Conservation (phyloP, 2,113 vertebrate species). For the Larimichthys polyactis region DNA sequence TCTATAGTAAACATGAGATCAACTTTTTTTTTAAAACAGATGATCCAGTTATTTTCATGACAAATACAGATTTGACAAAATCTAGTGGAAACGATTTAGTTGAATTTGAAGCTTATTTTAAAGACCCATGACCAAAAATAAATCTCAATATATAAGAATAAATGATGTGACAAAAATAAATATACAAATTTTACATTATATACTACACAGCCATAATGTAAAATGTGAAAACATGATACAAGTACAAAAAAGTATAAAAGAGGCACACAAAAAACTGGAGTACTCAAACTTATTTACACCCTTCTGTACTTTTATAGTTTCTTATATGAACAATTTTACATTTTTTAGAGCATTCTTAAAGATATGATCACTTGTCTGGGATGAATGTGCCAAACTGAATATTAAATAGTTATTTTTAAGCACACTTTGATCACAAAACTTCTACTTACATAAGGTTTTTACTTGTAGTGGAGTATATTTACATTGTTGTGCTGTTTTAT, state of each 20-base stretch:
- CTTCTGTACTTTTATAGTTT: too few species aligned
- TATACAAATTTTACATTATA: neutral
- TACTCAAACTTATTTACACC: too few species aligned
- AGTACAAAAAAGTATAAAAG: too few species aligned
- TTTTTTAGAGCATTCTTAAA: too few species aligned
- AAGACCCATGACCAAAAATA: neutral
- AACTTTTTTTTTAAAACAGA: neutral
- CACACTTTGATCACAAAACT: neutral
- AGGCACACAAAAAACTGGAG: too few species aligned
- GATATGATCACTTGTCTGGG: too few species aligned
- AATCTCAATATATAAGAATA: neutral
- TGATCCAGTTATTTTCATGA: conserved; percentile 5
- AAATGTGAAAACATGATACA: too few species aligned
- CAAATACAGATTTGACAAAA: neutral
- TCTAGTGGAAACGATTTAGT: neutral
- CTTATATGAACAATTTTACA: too few species aligned
- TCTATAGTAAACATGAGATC: conserved; percentile 21
- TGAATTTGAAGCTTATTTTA: neutral
- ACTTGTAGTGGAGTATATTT: neutral
- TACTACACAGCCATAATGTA: neutral
- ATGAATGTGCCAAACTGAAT: neutral
- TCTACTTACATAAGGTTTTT: neutral
- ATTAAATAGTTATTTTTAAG: neutral
- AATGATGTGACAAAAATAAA: neutral
- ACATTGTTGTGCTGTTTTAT: neutral